phyloP scores from a whole-genome alignment of 64 coral and sea anemone species.

The Montipora capricornis region DNA sequence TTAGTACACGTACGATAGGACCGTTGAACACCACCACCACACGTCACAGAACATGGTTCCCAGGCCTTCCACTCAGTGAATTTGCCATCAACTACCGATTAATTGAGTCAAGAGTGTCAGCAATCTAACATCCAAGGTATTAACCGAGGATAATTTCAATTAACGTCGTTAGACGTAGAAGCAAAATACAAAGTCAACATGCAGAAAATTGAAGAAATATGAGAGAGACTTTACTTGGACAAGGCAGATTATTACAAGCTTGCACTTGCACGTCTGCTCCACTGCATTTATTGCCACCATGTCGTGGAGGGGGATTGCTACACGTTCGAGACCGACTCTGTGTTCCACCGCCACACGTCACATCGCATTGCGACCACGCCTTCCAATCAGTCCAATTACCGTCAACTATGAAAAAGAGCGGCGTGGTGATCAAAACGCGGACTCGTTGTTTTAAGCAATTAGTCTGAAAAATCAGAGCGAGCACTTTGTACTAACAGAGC shows the following conservation, averaged over 20 bases:
- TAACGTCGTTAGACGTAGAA: not conserved
- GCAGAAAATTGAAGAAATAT: not conserved
- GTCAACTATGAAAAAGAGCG: slow-evolving; percentile 40
- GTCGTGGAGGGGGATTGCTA: not conserved
- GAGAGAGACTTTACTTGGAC: not conserved
- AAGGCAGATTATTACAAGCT: slow-evolving; percentile 14
- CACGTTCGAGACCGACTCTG: slow-evolving; percentile 16
- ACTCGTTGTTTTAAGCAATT: not conserved
- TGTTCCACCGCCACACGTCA: slow-evolving; percentile 35
- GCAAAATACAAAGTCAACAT: not conserved
- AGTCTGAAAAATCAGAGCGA: not conserved
- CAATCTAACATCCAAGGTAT: too few species aligned
- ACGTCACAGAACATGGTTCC: slow-evolving; percentile 66
- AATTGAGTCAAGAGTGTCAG: not conserved
- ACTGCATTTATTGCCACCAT: not conserved
- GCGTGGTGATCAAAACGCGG: not conserved
- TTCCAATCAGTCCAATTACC: slow-evolving; percentile 39
- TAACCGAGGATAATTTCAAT: not conserved
- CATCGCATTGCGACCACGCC: slow-evolving; percentile 31
- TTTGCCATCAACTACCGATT: slow-evolving; percentile 56
- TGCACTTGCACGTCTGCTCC: not conserved
- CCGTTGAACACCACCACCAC: slow-evolving; percentile 69
- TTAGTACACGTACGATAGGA: slow-evolving; percentile 68
- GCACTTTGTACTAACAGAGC: not conserved
- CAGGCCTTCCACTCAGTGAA: slow-evolving; percentile 84